phyloP scores from a whole-genome alignment of 2,888 invertebrate genomes.

The Dione vanillae region DNA sequence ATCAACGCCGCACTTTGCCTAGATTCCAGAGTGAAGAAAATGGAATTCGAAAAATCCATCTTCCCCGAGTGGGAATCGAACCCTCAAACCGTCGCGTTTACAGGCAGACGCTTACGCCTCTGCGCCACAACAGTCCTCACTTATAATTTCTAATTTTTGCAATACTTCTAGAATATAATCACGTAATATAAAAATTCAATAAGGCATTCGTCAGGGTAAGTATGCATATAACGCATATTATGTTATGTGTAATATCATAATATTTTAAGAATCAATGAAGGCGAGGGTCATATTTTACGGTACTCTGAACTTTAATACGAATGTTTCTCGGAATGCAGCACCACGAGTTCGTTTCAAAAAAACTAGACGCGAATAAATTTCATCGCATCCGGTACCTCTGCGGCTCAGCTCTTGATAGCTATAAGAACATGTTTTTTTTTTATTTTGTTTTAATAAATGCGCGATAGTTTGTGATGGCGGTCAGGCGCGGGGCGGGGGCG shows the following conservation, averaged over 20 bases:
- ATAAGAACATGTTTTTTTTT: constrained; percentile 81
- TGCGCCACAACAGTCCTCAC: no score
- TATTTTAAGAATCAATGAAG: constrained; percentile 34
- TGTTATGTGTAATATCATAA: not conserved
- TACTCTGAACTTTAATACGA: constrained; percentile 48
- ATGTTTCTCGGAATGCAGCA: constrained; percentile 73
- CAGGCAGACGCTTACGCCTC: no score
- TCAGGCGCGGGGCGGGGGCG: constrained; percentile 60
- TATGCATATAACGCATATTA: not conserved
- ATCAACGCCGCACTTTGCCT: no score
- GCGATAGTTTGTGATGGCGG: constrained; percentile 66
- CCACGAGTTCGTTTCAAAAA: constrained; percentile 70
- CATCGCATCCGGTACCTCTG: constrained; percentile 82
- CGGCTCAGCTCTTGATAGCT: constrained; percentile 78
- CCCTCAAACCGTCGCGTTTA: no score
- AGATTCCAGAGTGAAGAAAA: no score
- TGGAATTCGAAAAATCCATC: no score
- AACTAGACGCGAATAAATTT: constrained; percentile 82
- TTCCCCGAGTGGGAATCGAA: no score
- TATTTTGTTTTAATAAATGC: constrained; percentile 57
- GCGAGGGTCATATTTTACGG: constrained; percentile 31
- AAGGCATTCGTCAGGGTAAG: not conserved
- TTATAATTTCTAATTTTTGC: no score
- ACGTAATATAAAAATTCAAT: not conserved
- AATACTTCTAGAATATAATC: constrained; percentile 41